phyloP scores from a whole-genome alignment of 2,888 invertebrate species.

The Sphaerophoria taeniata region DNA sequence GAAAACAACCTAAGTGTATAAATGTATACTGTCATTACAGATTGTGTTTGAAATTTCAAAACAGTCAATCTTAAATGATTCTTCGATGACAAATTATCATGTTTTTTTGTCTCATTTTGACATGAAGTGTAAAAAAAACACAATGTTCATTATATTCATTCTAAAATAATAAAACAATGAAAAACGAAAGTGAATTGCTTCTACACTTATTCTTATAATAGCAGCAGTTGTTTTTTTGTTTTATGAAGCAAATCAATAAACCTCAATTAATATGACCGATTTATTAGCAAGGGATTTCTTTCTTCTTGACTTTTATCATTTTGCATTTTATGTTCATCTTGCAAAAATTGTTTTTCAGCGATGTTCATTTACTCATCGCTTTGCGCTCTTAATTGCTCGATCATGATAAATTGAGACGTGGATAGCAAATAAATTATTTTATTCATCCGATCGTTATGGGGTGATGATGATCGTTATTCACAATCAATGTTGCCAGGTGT shows the following conservation, averaged over 20 bases:
- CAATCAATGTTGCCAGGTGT: conserved; percentile 19
- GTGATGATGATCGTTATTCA: conserved; percentile 59
- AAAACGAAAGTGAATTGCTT: no score
- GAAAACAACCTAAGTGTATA: no score
- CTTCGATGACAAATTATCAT: no score
- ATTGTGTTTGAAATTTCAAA: no score
- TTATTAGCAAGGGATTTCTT: conserved; percentile 46
- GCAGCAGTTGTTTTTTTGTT: conserved; percentile 7
- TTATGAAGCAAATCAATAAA: conserved; percentile 61
- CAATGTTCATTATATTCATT: no score
- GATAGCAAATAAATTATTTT: conserved; percentile 72
- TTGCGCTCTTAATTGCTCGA: conserved; percentile 71
- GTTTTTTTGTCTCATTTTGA: no score
- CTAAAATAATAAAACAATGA: no score
- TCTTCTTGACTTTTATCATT: conserved; percentile 1
- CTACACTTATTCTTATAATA: no score
- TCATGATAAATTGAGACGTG: conserved; percentile 74
- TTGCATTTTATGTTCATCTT: conserved; percentile 24
- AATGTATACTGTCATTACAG: no score
- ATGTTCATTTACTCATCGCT: conserved; percentile 40
- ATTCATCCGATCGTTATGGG: conserved; percentile 40
- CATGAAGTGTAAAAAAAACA: no score
- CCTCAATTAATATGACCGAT: conserved; percentile 72
- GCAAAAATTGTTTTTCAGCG: conserved; percentile 5
- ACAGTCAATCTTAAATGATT: no score